phyloP scores from a whole-genome alignment of 2,797 vertebrate genomes.

The Zalophus californianus region DNA sequence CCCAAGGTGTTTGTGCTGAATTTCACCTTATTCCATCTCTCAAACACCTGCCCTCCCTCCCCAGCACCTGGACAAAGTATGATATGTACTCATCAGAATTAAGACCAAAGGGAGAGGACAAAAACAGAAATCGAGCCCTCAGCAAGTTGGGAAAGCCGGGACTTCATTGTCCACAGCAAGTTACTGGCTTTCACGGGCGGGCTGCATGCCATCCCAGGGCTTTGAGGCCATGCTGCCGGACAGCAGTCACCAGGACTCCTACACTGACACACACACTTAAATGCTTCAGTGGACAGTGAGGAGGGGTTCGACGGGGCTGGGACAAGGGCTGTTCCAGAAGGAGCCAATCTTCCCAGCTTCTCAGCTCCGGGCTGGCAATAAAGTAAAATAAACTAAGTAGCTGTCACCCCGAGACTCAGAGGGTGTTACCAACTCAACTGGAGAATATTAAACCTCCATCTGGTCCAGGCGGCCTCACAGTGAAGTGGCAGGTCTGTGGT shows the following conservation, averaged over 20 bases:
- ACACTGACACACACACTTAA: too few species aligned
- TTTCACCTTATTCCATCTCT: not conserved
- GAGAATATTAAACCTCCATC: not conserved
- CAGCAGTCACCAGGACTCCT: not conserved
- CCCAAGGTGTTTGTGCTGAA: not conserved
- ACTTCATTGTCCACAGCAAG: not conserved
- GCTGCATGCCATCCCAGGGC: not conserved
- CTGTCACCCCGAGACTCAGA: not conserved
- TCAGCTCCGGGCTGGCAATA: not conserved
- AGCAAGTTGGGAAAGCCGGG: not conserved
- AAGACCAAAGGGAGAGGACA: slow-evolving; percentile 6
- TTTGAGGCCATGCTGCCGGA: not conserved
- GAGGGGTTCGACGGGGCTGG: not conserved
- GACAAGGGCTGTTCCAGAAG: not conserved
- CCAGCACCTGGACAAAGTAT: not conserved
- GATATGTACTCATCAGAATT: not conserved
- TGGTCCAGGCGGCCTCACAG: not conserved
- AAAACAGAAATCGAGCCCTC: not conserved
- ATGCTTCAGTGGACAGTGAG: not conserved
- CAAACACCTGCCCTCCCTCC: not conserved
- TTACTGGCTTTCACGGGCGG: not conserved
- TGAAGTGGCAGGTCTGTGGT: not conserved
- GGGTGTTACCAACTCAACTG: not conserved
- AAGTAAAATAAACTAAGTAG: not conserved
- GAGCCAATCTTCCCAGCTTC: not conserved